Evolutionary conservation across 2,113 vertebrate species (phyloP), one percentile per base, ranked within the genome.

Genomic region (Oplegnathus fasciatus): DNA sequence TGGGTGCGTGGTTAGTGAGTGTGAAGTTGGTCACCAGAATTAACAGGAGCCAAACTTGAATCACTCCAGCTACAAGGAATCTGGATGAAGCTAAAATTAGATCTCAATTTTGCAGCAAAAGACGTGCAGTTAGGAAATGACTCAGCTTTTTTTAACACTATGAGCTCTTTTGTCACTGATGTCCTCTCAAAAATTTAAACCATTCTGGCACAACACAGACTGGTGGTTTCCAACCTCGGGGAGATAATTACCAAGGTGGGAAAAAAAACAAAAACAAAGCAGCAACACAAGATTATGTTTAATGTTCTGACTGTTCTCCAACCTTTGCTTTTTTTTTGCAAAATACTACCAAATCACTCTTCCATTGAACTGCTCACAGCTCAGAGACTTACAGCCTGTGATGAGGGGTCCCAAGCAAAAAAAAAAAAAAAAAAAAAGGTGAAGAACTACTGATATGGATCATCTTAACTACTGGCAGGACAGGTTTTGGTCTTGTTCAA

Each of bases 81-180:
- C 40, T 9, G 26, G 18, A 54, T 24, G 37, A 26, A 74, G 52
- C 48, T n/a, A 22, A 71, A 60, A 17, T 40, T 50, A 37, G 62
- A 62, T 44, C 44, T 32, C 1, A 0, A 54, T 15, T 75, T 58
- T 70, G 24, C 54, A 44, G 72, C 9, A 46, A 30, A 55, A 50
- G 30, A 69, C 20, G 18, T 50, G 28, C 52, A 26, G 26, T 8
- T 20, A 34, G 30, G 17, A 65, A 46, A 80, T 77, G 83, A 88
- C 67, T 85, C 72, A 55, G 72, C 83, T 28, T 3, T 80, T 90
- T 61, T 30, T 40, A 48, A 66, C 28, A 74, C 54, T 22, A 1
- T 60, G 42, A 37, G 30, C 28, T 61, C 5, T 50, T n/a, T 34
- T 32, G 13, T 46, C 42, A 24, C 37, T 32, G 60, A 65, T 67